These are phyloP conservation scores for Notospermus geniculatus DNA, from an alignment of 1,140 invertebrate species.

Conservation along the genomic window DNA sequence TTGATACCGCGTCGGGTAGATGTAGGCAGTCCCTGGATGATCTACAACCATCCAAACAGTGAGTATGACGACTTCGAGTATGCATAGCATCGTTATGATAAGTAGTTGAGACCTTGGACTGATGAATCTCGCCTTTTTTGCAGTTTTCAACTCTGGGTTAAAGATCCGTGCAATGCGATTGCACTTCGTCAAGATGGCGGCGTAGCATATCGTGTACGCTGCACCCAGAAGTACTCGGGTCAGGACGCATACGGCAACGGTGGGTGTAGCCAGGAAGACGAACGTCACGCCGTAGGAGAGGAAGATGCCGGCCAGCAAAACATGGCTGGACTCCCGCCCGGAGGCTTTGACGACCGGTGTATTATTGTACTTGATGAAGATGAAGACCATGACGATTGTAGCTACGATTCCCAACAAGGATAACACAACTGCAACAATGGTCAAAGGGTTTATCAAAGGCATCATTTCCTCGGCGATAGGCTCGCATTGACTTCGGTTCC, in stretches of 20 bases:
- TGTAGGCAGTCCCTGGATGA: constrained; percentile 61
- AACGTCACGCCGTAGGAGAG: constrained; percentile 33
- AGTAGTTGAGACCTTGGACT: constrained; percentile 86
- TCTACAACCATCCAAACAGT: constrained; percentile 63
- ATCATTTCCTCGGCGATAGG: constrained; percentile 10
- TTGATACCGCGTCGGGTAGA: constrained; percentile 49
- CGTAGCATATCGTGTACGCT: constrained; percentile 68
- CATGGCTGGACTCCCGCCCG: constrained; percentile 38
- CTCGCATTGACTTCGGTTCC: constrained; percentile 11
- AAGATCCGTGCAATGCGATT: constrained; percentile 72
- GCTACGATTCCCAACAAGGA: constrained; percentile 60
- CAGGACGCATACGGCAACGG: constrained; percentile 61
- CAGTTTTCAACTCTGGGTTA: constrained; percentile 71
- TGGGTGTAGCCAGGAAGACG: constrained; percentile 54
- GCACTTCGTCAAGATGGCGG: constrained; percentile 72
- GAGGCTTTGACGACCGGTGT: constrained; percentile 43
- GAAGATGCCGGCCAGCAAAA: constrained; percentile 42
- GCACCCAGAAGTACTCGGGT: constrained; percentile 66
- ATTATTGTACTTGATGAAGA: constrained; percentile 31
- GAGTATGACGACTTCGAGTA: constrained; percentile 28
- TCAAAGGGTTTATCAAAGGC: constrained; percentile 7
- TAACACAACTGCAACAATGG: constrained; percentile 54
- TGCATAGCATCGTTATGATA: constrained; percentile 76
- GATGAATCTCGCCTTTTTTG: constrained; percentile 82
- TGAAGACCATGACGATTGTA: constrained; percentile 23